A percentile compares a stretch with the other conserved stretches of the same genome.
These are phyloP conservation scores for Mastacembelus armatus DNA, from an alignment of 2,797 vertebrate genomes.

Conservation along the genomic window DNA sequence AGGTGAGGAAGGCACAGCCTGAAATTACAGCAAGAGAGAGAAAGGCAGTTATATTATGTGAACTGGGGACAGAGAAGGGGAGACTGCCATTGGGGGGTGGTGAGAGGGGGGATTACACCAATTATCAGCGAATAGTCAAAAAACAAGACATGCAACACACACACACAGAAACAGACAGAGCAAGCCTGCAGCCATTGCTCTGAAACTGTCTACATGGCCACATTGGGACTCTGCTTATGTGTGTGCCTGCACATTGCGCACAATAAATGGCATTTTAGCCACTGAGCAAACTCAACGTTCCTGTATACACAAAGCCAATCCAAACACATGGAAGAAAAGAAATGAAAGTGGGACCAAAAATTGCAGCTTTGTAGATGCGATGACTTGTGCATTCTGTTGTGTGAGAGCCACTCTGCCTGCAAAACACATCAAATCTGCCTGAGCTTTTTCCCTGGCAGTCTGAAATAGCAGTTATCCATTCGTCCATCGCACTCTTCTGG, in stretches of 20 bases:
- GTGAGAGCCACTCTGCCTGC: conserved; percentile 47
- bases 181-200: conserved; percentile 65
- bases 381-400: conserved; percentile 50
- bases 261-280: conserved; percentile 43
- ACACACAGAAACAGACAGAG: conserved; percentile 35
- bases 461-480: conserved; percentile 79
- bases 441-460: conserved; percentile 63
- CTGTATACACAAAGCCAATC: conserved; percentile 41
- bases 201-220: conserved; percentile 66
- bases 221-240: conserved; percentile 60
- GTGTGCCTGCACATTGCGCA: conserved; percentile 49
- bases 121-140: conserved; percentile 54
- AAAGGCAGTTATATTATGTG: conserved; percentile 54
- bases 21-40: conserved; percentile 67
- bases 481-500: conserved; percentile 73
- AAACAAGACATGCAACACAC: conserved; percentile 46
- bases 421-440: conserved; percentile 65
- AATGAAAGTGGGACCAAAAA: conserved; percentile 29
- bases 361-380: conserved; percentile 14
- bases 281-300: conserved; percentile 64
- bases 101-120: conserved; percentile 41
- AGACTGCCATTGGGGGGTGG: conserved; percentile 45
- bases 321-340: conserved; percentile 21
- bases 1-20: conserved; percentile 98
- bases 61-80: conserved; percentile 67